Evolutionary conservation across 2,888 invertebrate species (phyloP).

Genomic region (Noctua pronuba): DNA sequence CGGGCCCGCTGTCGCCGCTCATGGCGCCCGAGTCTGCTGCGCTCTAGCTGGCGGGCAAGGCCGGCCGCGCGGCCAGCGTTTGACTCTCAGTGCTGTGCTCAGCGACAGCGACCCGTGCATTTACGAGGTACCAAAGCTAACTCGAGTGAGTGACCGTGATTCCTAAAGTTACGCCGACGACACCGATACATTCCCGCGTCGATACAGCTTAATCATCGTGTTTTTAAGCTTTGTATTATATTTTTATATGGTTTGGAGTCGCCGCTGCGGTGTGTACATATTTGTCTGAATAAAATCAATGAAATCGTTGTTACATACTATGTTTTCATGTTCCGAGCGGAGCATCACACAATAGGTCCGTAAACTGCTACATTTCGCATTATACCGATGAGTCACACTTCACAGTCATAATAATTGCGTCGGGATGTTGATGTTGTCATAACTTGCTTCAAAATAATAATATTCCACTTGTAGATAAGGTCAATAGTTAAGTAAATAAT

Average conservation of each 20-base stretch:
- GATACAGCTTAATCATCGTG: conserved; percentile 78
- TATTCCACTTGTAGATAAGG: conserved; percentile 57
- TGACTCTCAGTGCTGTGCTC: conserved; percentile 79
- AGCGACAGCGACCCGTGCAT: conserved; percentile 77
- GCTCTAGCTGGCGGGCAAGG: conserved; percentile 90
- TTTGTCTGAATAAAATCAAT: conserved; percentile 80
- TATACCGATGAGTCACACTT: conserved; percentile 50
- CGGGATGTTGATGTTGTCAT: conserved; percentile 56
- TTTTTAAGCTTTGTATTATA: conserved; percentile 86
- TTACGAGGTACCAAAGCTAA: conserved; percentile 84
- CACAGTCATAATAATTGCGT: conserved; percentile 40
- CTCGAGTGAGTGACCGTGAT: conserved; percentile 76
- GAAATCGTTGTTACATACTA: conserved; percentile 74
- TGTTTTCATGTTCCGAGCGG: conserved; percentile 73
- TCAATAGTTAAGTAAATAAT: conserved; percentile 58
- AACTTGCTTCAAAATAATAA: conserved; percentile 57
- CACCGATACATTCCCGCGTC: conserved; percentile 78
- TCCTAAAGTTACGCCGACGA: conserved; percentile 72
- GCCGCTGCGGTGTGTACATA: conserved; percentile 82
- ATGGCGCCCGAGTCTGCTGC: conserved; percentile 94
- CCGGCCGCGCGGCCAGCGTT: conserved; percentile 87
- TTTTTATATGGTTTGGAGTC: conserved; percentile 81
- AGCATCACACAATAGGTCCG: conserved; percentile 69
- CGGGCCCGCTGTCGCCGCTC: conserved; percentile 94
- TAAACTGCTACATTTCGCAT: conserved; percentile 30